A percentile compares a stretch with the other conserved stretches of the same genome.
Conservation (phyloP, 1,140 invertebrate genomes). For the Ruditapes philippinarum region DNA sequence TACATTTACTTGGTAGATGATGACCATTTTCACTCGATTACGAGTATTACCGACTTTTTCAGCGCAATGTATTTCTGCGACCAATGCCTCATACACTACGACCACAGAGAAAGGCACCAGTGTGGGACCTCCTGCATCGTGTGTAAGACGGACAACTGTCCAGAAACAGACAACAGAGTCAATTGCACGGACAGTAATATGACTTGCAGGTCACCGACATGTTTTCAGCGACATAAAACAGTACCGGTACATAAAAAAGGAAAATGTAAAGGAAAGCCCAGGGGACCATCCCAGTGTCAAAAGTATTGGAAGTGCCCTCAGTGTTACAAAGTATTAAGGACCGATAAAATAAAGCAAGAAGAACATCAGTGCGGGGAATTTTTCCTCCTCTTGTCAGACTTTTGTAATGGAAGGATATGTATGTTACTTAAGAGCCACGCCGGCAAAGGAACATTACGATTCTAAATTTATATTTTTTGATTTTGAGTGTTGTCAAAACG, state of each 20-base stretch:
- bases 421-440: constrained; percentile 24
- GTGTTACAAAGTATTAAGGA: constrained; percentile 8
- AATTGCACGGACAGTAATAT: constrained; percentile 3
- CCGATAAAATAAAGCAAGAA: not conserved
- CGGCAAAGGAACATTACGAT: not conserved
- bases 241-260: not conserved
- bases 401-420: constrained; percentile 20
- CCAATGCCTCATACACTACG: not conserved
- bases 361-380: not conserved
- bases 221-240: not conserved
- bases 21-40: constrained; percentile 26
- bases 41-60: constrained; percentile 9
- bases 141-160: not conserved
- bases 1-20: constrained; percentile 25
- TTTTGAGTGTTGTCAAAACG: constrained; percentile 34
- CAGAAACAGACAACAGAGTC: not conserved
- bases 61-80: not conserved
- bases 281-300: not conserved
- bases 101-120: not conserved
- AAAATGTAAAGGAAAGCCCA: no score
- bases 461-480: constrained; percentile 23
- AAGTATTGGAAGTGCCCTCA: constrained; percentile 33
- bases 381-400: not conserved
- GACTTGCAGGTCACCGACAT: not conserved
- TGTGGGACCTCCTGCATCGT: constrained; percentile 12